Base-by-base conservation (phyloP, 2,113 vertebrate genomes). In the Pelusios castaneus region DNA sequence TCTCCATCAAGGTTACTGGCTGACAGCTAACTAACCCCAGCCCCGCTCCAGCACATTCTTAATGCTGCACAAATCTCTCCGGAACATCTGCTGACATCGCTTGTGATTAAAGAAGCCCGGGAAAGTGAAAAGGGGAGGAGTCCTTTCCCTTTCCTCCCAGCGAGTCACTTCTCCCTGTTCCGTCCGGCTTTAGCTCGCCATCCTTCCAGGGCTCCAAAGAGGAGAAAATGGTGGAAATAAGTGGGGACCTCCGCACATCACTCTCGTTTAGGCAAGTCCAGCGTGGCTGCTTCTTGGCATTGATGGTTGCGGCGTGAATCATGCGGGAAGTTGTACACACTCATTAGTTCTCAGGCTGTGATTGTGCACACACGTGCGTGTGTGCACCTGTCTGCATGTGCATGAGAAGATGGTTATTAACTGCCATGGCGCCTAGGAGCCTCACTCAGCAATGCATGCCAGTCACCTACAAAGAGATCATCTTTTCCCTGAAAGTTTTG, bases 1-100 rank as follows among this genome's bases (percentile, higher is more conserved):
- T 95, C 94, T 96, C 90, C 91, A 91, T 89, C 94, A 95, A 91
- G 94, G 94, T 84, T 95, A 78, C 86, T 77, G 31, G 47, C 22
- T 92, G 94, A 83, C 91, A 93, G 76, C 80, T 92, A 89, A 80
- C 87, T 77, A 95, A 91, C 63, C 88, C 88, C 92, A 73, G 34
- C 51, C 52, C 14, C 49, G 1, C 89, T 79, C 80, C 55, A 22
- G 67, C 43, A 58, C 45, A 51, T 73, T 84, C 89, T 90, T 81
- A 56, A 0, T 4, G 63, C 84, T 45, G n/a, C 78, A 86, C 90
- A 92, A 85, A 96, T 95, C 92, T 87, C 34, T 91, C 82, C 31
- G 5, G 19, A 52, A 87, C 0, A 0, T 89, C 84, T n/a, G 83
- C 80, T 49, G 88, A 87, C 79, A 88, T 34, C 49, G 91, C 22